Evolutionary conservation across 2,797 vertebrate species (phyloP).

Genomic region (Mus minutoides): DNA sequence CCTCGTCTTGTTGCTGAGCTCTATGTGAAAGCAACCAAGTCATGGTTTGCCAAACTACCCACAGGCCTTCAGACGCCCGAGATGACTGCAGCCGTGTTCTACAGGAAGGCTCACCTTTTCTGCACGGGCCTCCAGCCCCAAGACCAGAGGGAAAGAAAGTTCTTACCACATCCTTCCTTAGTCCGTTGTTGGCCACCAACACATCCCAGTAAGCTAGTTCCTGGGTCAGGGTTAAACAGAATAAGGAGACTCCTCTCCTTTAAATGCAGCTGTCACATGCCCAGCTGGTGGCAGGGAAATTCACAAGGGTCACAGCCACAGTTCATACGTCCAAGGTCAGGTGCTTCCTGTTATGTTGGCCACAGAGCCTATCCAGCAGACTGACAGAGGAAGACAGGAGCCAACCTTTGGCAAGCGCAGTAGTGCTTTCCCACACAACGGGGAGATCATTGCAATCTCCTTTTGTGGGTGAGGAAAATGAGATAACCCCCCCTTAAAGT

Average conservation of each 20-base stretch:
- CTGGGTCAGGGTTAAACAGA: not conserved
- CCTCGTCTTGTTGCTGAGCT: not conserved
- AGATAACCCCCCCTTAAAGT: not conserved
- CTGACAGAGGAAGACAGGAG: slow-evolving; percentile 7
- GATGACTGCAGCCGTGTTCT: not conserved
- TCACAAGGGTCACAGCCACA: slow-evolving; percentile 55
- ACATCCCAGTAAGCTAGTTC: not conserved
- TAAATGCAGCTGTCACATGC: not conserved
- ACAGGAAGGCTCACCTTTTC: not conserved
- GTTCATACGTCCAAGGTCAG: slow-evolving; percentile 38
- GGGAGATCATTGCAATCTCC: not conserved
- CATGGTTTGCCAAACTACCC: slow-evolving; percentile 9
- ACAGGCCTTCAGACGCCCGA: not conserved
- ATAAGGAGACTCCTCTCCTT: not conserved
- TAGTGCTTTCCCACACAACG: not conserved
- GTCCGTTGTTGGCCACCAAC: not conserved
- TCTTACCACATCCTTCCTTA: slow-evolving; percentile 62
- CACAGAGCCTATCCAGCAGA: not conserved
- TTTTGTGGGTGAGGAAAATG: not conserved
- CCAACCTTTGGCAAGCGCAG: not conserved
- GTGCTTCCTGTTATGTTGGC: slow-evolving; percentile 77
- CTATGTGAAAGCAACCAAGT: not conserved
- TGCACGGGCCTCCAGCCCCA: not conserved
- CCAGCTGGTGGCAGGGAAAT: slow-evolving; percentile 53
- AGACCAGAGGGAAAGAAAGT: slow-evolving; percentile 6